Conservation (phyloP, 1,140 invertebrate species). For the Stegodyphus dumicola region DNA sequence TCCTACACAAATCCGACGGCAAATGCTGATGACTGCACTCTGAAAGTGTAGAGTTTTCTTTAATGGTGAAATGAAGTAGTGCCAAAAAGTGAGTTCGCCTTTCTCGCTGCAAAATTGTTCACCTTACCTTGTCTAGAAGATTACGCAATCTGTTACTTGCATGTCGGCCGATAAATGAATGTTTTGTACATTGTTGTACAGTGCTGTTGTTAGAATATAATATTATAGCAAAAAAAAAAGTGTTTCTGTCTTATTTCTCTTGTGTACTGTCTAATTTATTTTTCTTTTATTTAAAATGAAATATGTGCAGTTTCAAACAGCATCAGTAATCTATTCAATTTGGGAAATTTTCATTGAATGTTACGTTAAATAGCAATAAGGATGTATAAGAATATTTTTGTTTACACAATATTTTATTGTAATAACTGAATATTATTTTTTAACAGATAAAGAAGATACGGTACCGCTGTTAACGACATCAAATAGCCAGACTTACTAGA, state of each 20-base stretch:
- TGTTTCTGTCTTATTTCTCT: slow-evolving; percentile 1
- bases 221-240: slow-evolving; percentile 47
- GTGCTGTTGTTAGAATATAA: slow-evolving; percentile 60
- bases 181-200: slow-evolving; percentile 60
- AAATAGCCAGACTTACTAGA: too few species aligned
- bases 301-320: too few species aligned
- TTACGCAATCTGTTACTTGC: slow-evolving; percentile 30
- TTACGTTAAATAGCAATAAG: too few species aligned
- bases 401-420: too few species aligned
- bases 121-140: slow-evolving; percentile 14
- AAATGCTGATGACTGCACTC: slow-evolving; percentile 41
- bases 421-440: too few species aligned
- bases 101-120: slow-evolving; percentile 1
- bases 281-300: background rate
- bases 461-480: too few species aligned
- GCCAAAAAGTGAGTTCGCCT: slow-evolving; percentile 37
- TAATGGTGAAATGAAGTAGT: slow-evolving; percentile 16
- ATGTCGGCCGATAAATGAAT: slow-evolving; percentile 52
- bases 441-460: too few species aligned
- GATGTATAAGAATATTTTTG: too few species aligned
- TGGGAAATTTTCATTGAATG: too few species aligned
- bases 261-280: background rate
- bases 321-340: too few species aligned
- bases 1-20: background rate
- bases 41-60: slow-evolving; percentile 14